phyloP scores from a whole-genome alignment of 2,797 vertebrate genomes.

The Myripristis murdjan region DNA sequence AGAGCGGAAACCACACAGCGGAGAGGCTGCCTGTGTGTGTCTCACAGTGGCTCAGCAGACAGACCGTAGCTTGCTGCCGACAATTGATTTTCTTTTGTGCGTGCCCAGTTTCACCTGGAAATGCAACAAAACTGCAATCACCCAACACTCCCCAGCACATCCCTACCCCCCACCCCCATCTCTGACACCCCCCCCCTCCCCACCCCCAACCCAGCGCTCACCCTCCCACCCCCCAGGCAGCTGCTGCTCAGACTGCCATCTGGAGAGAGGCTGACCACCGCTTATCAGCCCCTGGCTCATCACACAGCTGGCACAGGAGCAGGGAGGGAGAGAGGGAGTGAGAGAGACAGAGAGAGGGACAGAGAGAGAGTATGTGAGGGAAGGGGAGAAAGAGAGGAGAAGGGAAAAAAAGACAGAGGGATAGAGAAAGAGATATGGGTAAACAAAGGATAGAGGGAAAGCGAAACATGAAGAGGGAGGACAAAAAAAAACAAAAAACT shows the following conservation, averaged over 20 bases:
- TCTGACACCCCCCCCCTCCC: conserved; percentile 10
- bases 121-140: conserved; percentile 80
- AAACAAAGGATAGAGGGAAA: conserved; percentile 22
- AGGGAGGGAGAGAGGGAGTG: conserved; percentile 22
- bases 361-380: not conserved
- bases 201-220: conserved; percentile 24
- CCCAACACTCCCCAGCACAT: conserved; percentile 40
- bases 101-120: conserved; percentile 78
- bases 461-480: conserved; percentile 17
- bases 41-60: conserved; percentile 47
- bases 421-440: conserved; percentile 48
- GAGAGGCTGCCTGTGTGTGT: conserved; percentile 37
- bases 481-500: conserved; percentile 11
- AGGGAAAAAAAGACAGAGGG: conserved; percentile 41
- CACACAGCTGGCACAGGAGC: conserved; percentile 79
- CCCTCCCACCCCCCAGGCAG: conserved; percentile 70
- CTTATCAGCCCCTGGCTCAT: conserved; percentile 84
- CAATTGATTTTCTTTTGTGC: conserved; percentile 79
- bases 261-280: conserved; percentile 84
- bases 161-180: conserved; percentile 25
- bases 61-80: conserved; percentile 46
- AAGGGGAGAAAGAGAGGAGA: conserved; percentile 42
- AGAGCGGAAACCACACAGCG: conserved; percentile 42
- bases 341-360: not conserved
- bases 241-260: conserved; percentile 84